Evolutionary conservation across 23 tunicate species (phyloP), one percentile per base, ranked within the genome.

Genomic region (Phallusia fumigata): DNA sequence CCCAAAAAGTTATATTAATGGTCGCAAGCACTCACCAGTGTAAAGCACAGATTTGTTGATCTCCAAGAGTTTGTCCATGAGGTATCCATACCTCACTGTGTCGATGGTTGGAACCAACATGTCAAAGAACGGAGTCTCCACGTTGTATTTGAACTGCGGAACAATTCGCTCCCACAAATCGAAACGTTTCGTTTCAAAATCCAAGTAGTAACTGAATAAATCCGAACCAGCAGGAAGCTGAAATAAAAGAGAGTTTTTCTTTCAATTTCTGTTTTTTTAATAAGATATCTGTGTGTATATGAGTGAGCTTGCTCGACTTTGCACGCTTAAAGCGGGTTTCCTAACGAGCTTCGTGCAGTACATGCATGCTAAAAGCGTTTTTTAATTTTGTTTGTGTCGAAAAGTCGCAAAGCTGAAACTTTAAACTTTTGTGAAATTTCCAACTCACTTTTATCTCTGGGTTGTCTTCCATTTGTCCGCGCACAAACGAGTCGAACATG

Each of bases 21-120:
- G n/a, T n/a, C n/a, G n/a, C n/a, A n/a, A n/a, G n/a, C n/a, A n/a
- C n/a, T 19, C 32, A 92, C 99, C 99, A 36, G 99, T 97, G 78
- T 78, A 97, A 28, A 97, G 65, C 11, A 97, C 99, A 15, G 99
- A 97, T 75, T 79, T 80, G 16, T 89, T 80, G 18, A 97, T 94
- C 18, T 86, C 90, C 52, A 97, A 88, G n/a, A 97, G 75, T 75
- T 97, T 97, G 74, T 92, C 99, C 99, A 97, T 97, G 52, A 97
- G 36, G 73, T 88, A 97, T 16, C 99, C 99, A 76, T 84, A 97
- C 52, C 99, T 83, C 72, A 90, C 92, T 3, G 99, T 97, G 72
- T 97, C 99, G 32, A 97, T 84, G 40, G 99, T 97, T 19, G 99
- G 99, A 36, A 97, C 99, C 79, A 97, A 84, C 85, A 97, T 92